Evolutionary conservation across 2,888 invertebrate genomes (phyloP), one percentile per base, ranked within the genome.

Genomic region (Hyposoter didymator): DNA sequence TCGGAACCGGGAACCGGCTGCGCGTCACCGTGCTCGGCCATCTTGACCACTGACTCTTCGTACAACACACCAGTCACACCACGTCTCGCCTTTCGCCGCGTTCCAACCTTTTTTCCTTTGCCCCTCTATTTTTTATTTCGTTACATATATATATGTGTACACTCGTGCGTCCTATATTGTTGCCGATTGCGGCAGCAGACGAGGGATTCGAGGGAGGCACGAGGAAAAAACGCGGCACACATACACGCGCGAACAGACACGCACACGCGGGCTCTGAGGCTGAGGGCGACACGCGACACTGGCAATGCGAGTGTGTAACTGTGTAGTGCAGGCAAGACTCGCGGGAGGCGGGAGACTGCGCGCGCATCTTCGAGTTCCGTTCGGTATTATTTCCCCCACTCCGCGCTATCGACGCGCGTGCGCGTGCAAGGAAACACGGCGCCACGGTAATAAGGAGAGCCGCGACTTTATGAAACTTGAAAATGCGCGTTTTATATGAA

Each of bases 21-120:
- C 82, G 89, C 90, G 88, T 89, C 89, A 84, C 88, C 90, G 84
- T 87, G 90, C 87, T 93, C 93, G 85, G 92, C 92, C 92, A 93
- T 93, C 88, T 93, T 93, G 90, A 91, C 89, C 89, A 90, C 86
- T 87, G 82, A 75, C 75, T 52, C 28, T 72, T 35, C 35, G 59
- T 59, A 28, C 59, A 59, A 59, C 59, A 59, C 59, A 59, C 47
- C 17, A 47, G 47, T 84, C 72, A 28, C 66, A 73, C 17, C 55
- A 45, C 75, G 64, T 72, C 45, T 83, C 64, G 67, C 52, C 35
- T 72, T 80, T 28, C 73, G 39, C 39, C 39, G 5, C 5, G 19
- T 81, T 64, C 62, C 43, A 67, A 73, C 32, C 74, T 55, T n/a
- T 64, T 69, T 19, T 70, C 43, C 28, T 32, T 55, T 70, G 59